Evolutionary conservation across 1,140 invertebrate genomes (phyloP).

Genomic region (Dysdera silvatica): DNA sequence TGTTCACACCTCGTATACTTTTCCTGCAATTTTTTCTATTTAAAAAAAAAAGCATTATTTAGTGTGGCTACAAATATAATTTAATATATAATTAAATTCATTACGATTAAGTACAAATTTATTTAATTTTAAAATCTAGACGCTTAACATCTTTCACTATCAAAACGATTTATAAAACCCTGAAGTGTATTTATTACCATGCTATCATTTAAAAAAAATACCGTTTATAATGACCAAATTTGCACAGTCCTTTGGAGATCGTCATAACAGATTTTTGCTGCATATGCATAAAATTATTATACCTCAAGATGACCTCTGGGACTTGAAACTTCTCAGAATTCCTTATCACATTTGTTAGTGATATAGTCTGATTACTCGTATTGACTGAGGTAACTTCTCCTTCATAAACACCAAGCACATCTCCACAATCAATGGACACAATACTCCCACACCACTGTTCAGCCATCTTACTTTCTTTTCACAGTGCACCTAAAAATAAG

Average conservation of each 20-base stretch:
- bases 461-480: conserved; percentile 47
- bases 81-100: neutral
- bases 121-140: neutral
- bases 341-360: conserved; percentile 64
- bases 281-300: conserved; percentile 27
- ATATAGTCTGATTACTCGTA: conserved; percentile 54
- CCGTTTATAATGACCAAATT: too few relatives aligned
- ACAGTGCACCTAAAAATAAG: too few relatives aligned
- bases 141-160: neutral
- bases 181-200: too few relatives aligned
- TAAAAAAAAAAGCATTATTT: too few relatives aligned
- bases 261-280: too few relatives aligned
- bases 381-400: conserved; percentile 68
- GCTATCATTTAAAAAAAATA: neutral
- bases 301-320: conserved; percentile 53
- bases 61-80: too few relatives aligned
- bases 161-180: too few relatives aligned
- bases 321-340: conserved; percentile 63
- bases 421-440: conserved; percentile 66
- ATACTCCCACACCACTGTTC: conserved; percentile 62
- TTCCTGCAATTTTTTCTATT: neutral
- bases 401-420: conserved; percentile 61
- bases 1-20: neutral
- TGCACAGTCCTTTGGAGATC: too few relatives aligned
- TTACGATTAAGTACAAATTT: neutral